Percentiles rank a stretch among this genome's conserved stretches.
Evolutionary conservation across 1,140 invertebrate genomes (phyloP).

Genomic region (Heliothis virescens): DNA sequence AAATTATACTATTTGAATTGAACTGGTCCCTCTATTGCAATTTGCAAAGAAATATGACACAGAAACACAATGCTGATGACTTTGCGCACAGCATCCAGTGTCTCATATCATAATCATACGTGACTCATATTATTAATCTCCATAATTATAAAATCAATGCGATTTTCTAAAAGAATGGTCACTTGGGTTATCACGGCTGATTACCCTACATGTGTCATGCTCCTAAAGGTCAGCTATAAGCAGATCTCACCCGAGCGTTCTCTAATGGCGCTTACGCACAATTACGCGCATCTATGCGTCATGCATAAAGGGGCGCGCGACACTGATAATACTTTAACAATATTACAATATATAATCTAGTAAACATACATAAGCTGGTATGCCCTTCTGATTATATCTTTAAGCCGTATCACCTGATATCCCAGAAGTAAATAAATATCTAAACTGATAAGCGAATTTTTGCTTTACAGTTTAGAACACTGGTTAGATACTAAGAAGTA

Average conservation of each 20-base stretch:
- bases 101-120: background rate
- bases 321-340: background rate
- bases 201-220: constrained; percentile 14
- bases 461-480: background rate
- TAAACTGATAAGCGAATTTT: background rate
- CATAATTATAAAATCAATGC: constrained; percentile 14
- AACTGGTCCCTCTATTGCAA: too few relatives aligned
- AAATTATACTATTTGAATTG: too few relatives aligned
- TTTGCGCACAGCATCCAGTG: background rate
- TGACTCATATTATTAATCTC: background rate
- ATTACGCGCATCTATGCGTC: constrained; percentile 10
- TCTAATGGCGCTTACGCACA: constrained; percentile 31
- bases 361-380: too few relatives aligned
- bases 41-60: too few relatives aligned
- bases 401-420: too few relatives aligned
- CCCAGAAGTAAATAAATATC: background rate
- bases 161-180: constrained; percentile 21
- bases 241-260: constrained; percentile 29
- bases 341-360: too few relatives aligned
- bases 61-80: too few relatives aligned
- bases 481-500: background rate
- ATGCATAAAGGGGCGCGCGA: background rate
- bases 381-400: too few relatives aligned
- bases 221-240: constrained; percentile 31
- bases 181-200: constrained; percentile 12